Percentiles rank a stretch among this genome's conserved stretches.
These are phyloP conservation scores for Notodonta dromedarius DNA, from an alignment of 2,888 invertebrate species.

Conservation along the genomic window DNA sequence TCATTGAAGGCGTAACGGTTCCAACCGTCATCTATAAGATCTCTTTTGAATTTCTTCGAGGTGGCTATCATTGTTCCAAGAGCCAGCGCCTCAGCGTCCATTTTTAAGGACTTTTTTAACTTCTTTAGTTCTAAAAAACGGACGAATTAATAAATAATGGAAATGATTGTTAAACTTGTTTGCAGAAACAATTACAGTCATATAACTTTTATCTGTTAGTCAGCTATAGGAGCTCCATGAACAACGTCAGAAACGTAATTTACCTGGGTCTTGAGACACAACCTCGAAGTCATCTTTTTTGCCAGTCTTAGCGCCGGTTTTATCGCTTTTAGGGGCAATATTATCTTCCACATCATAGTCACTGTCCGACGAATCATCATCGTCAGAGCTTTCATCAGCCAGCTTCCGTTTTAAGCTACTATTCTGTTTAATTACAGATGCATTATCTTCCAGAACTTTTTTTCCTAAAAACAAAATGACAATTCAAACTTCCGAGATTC, in stretches of 20 bases:
- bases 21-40: constrained; percentile 95
- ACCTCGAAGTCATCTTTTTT: constrained; percentile 88
- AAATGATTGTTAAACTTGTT: too few relatives aligned
- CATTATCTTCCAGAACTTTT: constrained; percentile 58
- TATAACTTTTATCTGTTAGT: too few relatives aligned
- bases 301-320: constrained; percentile 55
- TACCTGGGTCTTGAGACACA: constrained; percentile 85
- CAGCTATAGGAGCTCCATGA: too few relatives aligned
- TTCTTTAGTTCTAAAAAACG: constrained; percentile 72
- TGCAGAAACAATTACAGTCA: too few relatives aligned
- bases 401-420: constrained; percentile 57
- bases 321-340: constrained; percentile 45
- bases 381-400: constrained; percentile 70
- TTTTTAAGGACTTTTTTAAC: constrained; percentile 86
- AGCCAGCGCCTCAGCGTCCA: constrained; percentile 95
- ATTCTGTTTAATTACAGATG: constrained; percentile 28
- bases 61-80: constrained; percentile 95
- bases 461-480: constrained; percentile 50
- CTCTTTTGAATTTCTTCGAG: constrained; percentile 95
- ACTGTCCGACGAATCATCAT: constrained; percentile 73
- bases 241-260: background rate
- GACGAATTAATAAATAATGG: background rate
- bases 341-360: constrained; percentile 78
- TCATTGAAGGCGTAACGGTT: constrained; percentile 97
- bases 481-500: background rate